Percentiles rank a stretch among this genome's conserved stretches.
phyloP scores from a whole-genome alignment of 1,140 invertebrate genomes.

The Hetaerina americana region DNA sequence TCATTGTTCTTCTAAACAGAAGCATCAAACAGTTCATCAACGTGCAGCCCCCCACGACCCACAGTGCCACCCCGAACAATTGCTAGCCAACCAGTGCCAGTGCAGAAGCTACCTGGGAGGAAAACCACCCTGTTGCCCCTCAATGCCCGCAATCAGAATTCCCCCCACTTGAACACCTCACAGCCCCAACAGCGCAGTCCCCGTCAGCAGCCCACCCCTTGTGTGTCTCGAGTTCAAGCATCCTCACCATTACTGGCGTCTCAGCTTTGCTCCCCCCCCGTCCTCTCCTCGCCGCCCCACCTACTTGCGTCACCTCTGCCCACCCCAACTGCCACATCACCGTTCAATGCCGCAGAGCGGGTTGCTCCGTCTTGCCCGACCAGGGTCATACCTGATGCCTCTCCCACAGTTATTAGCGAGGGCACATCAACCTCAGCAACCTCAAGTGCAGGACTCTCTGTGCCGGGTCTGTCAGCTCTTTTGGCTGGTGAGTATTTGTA shows the following conservation, averaged over 20 bases:
- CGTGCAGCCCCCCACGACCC: not conserved
- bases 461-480: constrained; percentile 37
- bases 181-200: not conserved
- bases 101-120: not conserved
- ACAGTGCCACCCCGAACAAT: not conserved
- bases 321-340: constrained; percentile 10
- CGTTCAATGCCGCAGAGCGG: not conserved
- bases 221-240: not conserved
- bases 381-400: not conserved
- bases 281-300: not conserved
- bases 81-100: not conserved
- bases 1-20: not conserved
- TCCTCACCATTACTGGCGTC: constrained; percentile 7
- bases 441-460: constrained; percentile 26
- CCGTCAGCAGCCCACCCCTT: not conserved
- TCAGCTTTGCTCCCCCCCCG: constrained; percentile 11
- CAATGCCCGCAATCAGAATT: not conserved
- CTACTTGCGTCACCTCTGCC: constrained; percentile 27
- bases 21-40: not conserved
- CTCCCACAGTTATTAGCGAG: not conserved
- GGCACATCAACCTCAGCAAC: not conserved
- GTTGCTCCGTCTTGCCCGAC: not conserved
- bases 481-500: constrained; percentile 28
- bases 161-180: not conserved
- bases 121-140: not conserved